A percentile compares a stretch with the other conserved stretches of the same genome.
phyloP scores from a whole-genome alignment of 53 echinoderm and acorn worm species.

The Antedon mediterranea region DNA sequence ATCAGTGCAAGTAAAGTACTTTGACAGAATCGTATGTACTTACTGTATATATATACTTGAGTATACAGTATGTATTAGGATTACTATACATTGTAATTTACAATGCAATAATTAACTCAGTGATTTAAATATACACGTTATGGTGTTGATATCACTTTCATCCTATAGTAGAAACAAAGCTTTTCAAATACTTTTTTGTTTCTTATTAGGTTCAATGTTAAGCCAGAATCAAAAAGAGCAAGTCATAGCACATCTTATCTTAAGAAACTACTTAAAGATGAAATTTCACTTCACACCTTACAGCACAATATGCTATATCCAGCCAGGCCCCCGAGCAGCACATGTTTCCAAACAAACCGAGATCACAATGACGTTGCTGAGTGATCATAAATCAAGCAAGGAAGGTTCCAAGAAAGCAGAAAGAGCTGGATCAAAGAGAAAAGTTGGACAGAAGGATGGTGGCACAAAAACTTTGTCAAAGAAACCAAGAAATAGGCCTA shows the following conservation, averaged over 20 bases:
- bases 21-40: too few species aligned
- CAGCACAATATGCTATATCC: conserved; percentile 81
- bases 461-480: neutral
- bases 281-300: conserved; percentile 98
- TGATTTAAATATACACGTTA: too few species aligned
- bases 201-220: neutral
- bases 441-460: neutral
- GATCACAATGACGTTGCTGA: neutral
- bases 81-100: too few species aligned
- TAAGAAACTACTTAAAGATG: conserved; percentile 68
- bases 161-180: too few species aligned
- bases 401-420: neutral
- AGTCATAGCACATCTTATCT: conserved; percentile 54
- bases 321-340: conserved; percentile 54
- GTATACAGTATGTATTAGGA: too few species aligned
- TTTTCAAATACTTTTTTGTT: neutral
- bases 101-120: too few species aligned
- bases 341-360: neutral
- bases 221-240: conserved; percentile 9
- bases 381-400: neutral
- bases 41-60: too few species aligned
- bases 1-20: too few species aligned
- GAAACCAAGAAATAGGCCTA: neutral
- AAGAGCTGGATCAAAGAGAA: neutral
- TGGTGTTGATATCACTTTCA: too few species aligned